Evolutionary conservation across 2,113 vertebrate genomes (phyloP).

Genomic region (Oryzias melastigma): DNA sequence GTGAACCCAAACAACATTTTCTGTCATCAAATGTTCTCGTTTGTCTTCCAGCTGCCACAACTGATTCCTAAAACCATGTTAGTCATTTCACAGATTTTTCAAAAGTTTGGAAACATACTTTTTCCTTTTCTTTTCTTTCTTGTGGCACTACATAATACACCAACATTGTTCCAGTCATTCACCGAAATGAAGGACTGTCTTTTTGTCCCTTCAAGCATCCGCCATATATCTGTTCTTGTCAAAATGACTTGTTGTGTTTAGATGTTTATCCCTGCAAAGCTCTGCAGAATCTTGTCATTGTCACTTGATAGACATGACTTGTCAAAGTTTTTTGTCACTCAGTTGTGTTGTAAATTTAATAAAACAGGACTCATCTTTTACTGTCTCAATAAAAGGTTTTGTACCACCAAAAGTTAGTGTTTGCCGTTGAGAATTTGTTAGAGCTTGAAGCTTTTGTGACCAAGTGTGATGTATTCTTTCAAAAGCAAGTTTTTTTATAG

Average conservation of each 20-base stretch:
- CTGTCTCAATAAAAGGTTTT: constrained; percentile 1
- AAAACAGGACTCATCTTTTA: background rate
- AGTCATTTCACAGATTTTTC: background rate
- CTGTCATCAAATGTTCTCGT: no score
- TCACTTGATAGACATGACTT: background rate
- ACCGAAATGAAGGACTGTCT: no score
- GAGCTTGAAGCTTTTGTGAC: constrained; percentile 58
- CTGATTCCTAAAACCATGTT: no score
- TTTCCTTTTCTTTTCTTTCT: background rate
- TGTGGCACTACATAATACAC: background rate
- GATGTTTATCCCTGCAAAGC: constrained; percentile 1
- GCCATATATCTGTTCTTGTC: background rate
- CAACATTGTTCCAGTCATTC: background rate
- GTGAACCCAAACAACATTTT: no score
- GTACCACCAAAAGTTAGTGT: background rate
- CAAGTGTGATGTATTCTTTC: constrained; percentile 68
- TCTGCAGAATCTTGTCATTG: background rate
- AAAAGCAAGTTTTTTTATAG: constrained; percentile 72
- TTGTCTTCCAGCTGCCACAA: no score
- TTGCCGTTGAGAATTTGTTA: constrained; percentile 5
- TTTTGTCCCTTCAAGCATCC: background rate
- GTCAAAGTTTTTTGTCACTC: background rate
- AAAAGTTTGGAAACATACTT: background rate
- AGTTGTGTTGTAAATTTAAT: background rate
- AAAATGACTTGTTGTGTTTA: background rate